Base-by-base conservation (phyloP, 2,888 invertebrate genomes). In the Flexamia atlantica region DNA sequence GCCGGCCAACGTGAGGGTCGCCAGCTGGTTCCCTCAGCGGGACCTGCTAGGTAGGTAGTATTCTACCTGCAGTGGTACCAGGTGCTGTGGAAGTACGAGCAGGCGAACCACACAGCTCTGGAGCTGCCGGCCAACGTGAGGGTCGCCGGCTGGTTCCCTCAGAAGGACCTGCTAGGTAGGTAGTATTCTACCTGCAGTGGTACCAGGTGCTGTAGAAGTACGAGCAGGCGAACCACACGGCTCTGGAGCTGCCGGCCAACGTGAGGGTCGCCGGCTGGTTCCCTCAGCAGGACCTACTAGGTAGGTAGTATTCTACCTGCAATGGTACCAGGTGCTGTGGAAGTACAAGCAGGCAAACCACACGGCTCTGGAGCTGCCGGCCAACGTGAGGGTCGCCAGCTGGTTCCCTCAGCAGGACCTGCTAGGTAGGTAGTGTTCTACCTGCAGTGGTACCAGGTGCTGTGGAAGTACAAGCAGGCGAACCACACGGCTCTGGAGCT, bases 181-280 rank as follows among this genome's bases (percentile, higher is more conserved):
- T 9, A 57, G 96, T 96, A 0, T 93, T 97, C 88, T 93, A 94
- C 0, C 93, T 94, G 30, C 90, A 97, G 53, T 96, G 96, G 0
- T 96, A 96, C 89, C 93, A 95, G 86, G 95, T 97, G 30, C 90
- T 97, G 0, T 97, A 97, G 97, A 97, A 97, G 89, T 96, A 95
- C 90, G 96, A 96, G 88, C 93, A 92, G 0, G 91, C 90, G 57
- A 93, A 93, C 70, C 92, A 92, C 17, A 93, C 94, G 86, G 93
- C 95, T 91, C 92, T 94, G 14, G 94, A 95, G 88, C 90, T 96
- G 68, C 95, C 96, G 0, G 90, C 93, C 0, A 96, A 96, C 88
- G 94, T 96, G 0, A 93, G 93, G 89, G 91, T 95, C 0, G 94
- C 94, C 20, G 92, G 93, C 72, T 95, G 95, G 95, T 90, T 95